phyloP scores from a whole-genome alignment of 2,797 vertebrate species.

The Anguilla anguilla region DNA sequence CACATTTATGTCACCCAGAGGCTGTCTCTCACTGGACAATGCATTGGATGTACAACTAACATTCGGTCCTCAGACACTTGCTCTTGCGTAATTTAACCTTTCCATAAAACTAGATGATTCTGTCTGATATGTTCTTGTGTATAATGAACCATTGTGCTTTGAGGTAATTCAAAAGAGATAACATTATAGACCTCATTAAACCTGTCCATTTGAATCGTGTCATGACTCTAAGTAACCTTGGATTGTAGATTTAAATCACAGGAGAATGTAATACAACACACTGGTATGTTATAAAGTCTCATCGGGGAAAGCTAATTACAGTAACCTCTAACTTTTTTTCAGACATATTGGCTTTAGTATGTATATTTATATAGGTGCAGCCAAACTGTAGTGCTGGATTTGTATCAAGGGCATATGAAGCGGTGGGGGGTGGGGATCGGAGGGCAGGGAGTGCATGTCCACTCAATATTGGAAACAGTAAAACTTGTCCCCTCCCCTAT shows the following conservation, averaged over 20 bases:
- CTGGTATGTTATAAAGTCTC: background rate
- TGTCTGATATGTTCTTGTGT: background rate
- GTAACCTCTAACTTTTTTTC: background rate
- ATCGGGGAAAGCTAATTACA: background rate
- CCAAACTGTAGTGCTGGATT: no score
- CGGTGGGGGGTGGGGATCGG: no score
- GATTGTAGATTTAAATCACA: background rate
- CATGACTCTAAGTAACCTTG: background rate
- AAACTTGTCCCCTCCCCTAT: no score
- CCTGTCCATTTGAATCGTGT: background rate
- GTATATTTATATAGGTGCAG: background rate
- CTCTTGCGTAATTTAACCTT: background rate
- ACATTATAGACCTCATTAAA: slow-evolving; percentile 3
- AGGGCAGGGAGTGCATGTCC: no score
- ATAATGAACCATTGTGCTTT: background rate
- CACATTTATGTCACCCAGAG: background rate
- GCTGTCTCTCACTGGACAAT: background rate
- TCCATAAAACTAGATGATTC: background rate
- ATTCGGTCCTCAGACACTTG: background rate
- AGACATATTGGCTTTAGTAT: background rate
- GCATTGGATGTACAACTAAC: background rate
- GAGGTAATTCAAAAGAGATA: background rate
- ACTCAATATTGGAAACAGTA: no score
- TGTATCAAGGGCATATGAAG: no score
- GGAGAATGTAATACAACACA: background rate